Base-by-base conservation (phyloP, 2,888 invertebrate genomes). In the Synanthedon tipuliformis region DNA sequence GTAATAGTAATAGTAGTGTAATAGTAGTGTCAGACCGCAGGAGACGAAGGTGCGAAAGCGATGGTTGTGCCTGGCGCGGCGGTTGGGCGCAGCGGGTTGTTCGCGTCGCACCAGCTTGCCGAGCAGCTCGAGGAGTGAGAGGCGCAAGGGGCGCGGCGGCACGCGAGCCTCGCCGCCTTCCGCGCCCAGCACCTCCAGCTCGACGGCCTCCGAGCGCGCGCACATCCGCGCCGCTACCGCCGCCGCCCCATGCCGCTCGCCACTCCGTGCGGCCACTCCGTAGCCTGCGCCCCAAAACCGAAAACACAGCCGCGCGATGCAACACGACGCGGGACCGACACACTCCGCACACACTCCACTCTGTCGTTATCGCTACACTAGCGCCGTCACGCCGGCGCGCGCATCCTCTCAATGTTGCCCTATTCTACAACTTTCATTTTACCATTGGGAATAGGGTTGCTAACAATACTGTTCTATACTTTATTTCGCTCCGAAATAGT, bases 121-220 rank as follows among this genome's bases (percentile, higher is more conserved):
- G 62, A 91, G 85, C 66, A 91, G 89, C 58, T 89, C 89, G 65
- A 92, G 88, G 69, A 92, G 87, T 59, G 92, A 92, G 73, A 91
- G 90, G 64, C 92, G 88, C 66, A 92, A 88, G 88, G 92, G 73
- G 90, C 92, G 77, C 91, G 91, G 75, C 90, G 92, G 60, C 90
- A 90, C 62, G 90, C 93, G 92, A 89, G 92, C 57, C 91, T 73
- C 91, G 87, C 76, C 91, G 89, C 92, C 93, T 89, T 92, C 93
- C 55, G 92, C 93, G 61, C 93, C 93, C 92, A 94, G 93, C 79
- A 85, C 75, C 93, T 93, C 89, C 92, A 91, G 88, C 92, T 93
- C 89, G 89, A 92, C 85, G 88, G 92, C 92, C 73, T 93, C 93
- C 34, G 92, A 92, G 66, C 92, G 93, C 71, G 92, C 91, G 92